Base-by-base conservation (phyloP, 2,888 invertebrate species). In the Synergus laeviventris region DNA sequence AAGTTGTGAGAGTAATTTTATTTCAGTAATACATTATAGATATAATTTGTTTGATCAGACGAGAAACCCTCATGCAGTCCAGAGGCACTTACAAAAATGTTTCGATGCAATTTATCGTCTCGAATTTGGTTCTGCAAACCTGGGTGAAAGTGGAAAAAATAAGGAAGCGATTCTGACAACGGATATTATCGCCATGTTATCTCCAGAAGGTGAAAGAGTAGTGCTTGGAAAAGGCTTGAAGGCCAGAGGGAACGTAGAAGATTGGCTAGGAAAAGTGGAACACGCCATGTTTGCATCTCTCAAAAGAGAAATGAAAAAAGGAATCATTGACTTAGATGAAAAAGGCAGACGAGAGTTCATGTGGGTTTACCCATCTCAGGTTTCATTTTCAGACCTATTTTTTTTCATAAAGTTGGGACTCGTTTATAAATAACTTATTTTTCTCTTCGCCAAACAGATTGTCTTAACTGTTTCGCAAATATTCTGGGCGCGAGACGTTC, bases 211-310 rank as follows among this genome's bases (percentile, higher is more conserved):
- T 21, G 98, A 98, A 88, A 93, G 94, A 80, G 94, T 98, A 5
- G 92, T 93, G 62, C 92, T 98, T 12, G 95, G 95, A 73, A 96
- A 95, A 94, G 97, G 95, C 36, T 92, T 95, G 11, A 97, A 97
- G 91, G 97, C 96, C 0, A 93, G 97, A 75, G 97, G 97, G 0
- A 97, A 97, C 86, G 97, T 97, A 0, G 98, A 97, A 91, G 96
- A 97, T 86, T 98, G 97, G 97, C 91, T 98, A 11, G 94, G 96
- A 2, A 97, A 97, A 91, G 97, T 98, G 1, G 98, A 98, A 88
- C 96, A 97, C 74, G 95, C 95, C 0, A 98, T 98, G 97, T 96
- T 97, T 84, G 91, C 93, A 0, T 95, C 96, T 0, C 92, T 97
- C 8, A 94, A 95, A 82, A 93, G 94, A 79, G 93, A 94, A 78